Percentiles rank a stretch among this genome's conserved stretches.
These are phyloP conservation scores for Chlorospingus flavigularis DNA, from an alignment of 2,797 vertebrate species.

Conservation along the genomic window DNA sequence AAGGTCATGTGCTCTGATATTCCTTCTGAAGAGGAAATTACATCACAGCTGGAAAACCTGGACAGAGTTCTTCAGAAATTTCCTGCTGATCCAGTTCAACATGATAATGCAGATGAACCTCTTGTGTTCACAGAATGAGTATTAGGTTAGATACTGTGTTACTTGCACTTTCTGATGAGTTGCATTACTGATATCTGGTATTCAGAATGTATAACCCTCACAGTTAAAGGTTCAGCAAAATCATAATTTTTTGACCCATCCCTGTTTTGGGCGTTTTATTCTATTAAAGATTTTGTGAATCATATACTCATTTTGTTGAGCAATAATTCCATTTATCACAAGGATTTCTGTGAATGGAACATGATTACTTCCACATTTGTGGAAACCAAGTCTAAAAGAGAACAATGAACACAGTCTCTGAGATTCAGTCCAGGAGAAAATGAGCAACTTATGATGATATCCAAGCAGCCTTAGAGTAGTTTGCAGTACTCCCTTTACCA, in stretches of 20 bases:
- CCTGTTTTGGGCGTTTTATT: not conserved
- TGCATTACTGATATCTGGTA: not conserved
- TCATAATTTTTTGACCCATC: not conserved
- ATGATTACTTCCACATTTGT: not conserved
- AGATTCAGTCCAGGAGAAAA: not conserved
- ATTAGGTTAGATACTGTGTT: not conserved
- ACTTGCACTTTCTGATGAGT: not conserved
- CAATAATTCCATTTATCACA: not conserved
- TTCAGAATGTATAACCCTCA: not conserved
- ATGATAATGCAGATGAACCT: rapidly evolving
- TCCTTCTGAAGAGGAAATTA: not conserved
- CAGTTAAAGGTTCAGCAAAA: not conserved
- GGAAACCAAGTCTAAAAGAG: not conserved
- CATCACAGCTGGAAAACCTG: not conserved
- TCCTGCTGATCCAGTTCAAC: not conserved
- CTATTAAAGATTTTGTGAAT: not conserved
- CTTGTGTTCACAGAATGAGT: not conserved
- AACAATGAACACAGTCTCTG: not conserved
- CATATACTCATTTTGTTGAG: not conserved
- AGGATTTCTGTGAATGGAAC: not conserved
- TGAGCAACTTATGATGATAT: not conserved
- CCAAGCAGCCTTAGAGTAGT: not conserved
- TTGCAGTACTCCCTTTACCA: not conserved
- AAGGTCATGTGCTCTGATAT: not conserved
- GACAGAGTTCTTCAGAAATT: not conserved